phyloP scores from a whole-genome alignment of 1,140 invertebrate genomes.

The Cyclina sinensis region DNA sequence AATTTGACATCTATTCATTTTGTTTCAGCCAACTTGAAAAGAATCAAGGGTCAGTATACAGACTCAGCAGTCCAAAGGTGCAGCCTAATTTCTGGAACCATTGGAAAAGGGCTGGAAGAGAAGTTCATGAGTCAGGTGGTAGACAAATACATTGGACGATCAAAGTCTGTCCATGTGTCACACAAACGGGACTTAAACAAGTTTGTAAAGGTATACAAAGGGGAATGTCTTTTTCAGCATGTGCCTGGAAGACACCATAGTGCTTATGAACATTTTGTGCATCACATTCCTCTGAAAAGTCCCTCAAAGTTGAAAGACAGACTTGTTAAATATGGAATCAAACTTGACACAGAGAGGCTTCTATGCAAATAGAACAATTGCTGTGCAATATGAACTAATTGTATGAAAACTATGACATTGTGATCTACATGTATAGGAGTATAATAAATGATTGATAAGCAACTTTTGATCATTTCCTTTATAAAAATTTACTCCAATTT shows the following conservation, averaged over 20 bases:
- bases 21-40: conserved; percentile 58
- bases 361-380: not conserved
- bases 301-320: conserved; percentile 46
- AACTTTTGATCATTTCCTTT: not conserved
- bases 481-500: not conserved
- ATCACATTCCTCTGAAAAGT: conserved; percentile 27
- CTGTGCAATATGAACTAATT: not conserved
- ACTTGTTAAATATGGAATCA: conserved; percentile 49
- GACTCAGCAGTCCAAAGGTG: conserved; percentile 38
- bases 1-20: not conserved
- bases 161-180: not conserved
- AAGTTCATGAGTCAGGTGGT: conserved; percentile 50
- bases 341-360: not conserved
- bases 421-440: not conserved
- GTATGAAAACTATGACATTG: not conserved
- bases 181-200: conserved; percentile 36
- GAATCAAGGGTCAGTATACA: conserved; percentile 61
- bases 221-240: conserved; percentile 27
- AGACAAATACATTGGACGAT: conserved; percentile 17
- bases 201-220: conserved; percentile 50
- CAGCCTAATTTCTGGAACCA: conserved; percentile 54
- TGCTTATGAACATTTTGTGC: conserved; percentile 40
- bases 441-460: not conserved
- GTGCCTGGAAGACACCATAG: conserved; percentile 44
- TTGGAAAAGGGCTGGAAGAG: conserved; percentile 61